phyloP scores from a whole-genome alignment of 2,888 invertebrate genomes.

The Andrena praecox region DNA sequence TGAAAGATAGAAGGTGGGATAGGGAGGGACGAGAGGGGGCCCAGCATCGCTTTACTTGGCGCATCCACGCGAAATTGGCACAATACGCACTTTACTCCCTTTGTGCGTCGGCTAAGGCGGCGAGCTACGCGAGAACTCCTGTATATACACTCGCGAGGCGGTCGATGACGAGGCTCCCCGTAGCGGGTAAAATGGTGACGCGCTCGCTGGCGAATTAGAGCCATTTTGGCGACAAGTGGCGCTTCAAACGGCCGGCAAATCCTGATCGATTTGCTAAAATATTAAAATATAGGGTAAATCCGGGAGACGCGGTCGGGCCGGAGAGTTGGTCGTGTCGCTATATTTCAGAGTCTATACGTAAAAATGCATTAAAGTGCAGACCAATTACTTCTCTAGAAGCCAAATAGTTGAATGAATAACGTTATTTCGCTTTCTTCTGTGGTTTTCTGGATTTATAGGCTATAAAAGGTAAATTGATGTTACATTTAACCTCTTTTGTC shows the following conservation, averaged over 20 bases:
- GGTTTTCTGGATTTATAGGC: no score
- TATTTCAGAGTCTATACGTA: no score
- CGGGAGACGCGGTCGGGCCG: no score
- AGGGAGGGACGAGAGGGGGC: background rate
- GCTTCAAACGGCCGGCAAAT: background rate
- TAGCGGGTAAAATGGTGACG: background rate
- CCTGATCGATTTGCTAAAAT: no score
- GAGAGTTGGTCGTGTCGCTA: no score
- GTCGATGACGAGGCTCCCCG: background rate
- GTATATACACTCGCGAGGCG: constrained; percentile 2
- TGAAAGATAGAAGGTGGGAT: background rate
- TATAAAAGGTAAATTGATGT: no score
- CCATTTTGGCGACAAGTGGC: background rate
- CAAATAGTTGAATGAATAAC: no score
- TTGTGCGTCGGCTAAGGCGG: constrained; percentile 32
- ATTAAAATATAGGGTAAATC: no score
- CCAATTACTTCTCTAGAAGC: no score
- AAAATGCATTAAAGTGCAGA: no score
- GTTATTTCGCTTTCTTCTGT: no score
- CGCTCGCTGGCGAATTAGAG: background rate
- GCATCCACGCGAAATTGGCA: constrained; percentile 58
- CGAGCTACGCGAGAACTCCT: constrained; percentile 23
- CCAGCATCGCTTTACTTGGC: constrained; percentile 18
- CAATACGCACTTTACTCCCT: constrained; percentile 64
- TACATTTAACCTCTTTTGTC: no score